Conservation (phyloP, 2,797 vertebrate species). For the Cyprinodon diabolis region DNA sequence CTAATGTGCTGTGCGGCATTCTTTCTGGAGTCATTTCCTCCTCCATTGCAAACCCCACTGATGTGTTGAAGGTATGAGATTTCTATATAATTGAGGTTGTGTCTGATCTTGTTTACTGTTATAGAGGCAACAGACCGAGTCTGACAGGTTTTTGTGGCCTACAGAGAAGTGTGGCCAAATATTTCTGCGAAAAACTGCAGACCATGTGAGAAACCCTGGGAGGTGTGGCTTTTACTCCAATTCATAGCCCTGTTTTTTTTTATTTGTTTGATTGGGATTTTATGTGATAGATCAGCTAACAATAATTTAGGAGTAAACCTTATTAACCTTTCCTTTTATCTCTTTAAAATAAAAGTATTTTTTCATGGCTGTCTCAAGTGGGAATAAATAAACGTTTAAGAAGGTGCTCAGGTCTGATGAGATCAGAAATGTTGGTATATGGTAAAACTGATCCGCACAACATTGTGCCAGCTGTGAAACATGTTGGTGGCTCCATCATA, state of each 20-base stretch:
- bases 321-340: too few species aligned
- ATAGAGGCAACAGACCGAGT: slow-evolving; percentile 19
- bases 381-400: background rate
- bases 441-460: too few species aligned
- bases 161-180: accelerated
- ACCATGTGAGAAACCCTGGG: too few species aligned
- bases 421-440: background rate
- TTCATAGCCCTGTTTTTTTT: too few species aligned
- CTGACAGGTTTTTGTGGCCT: background rate
- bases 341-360: too few species aligned
- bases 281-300: too few species aligned
- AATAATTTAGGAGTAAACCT: too few species aligned
- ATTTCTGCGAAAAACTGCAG: background rate
- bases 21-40: slow-evolving; percentile 95
- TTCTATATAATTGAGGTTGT: background rate
- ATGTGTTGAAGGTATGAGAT: slow-evolving; percentile 91
- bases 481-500: too few species aligned
- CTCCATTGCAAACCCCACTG: slow-evolving; percentile 93
- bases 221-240: too few species aligned
- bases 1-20: slow-evolving; percentile 91
- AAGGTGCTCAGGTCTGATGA: background rate
- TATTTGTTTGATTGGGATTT: too few species aligned
- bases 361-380: background rate
- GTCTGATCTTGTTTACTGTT: background rate
- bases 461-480: too few species aligned